A percentile compares a stretch with the other conserved stretches of the same genome.
Conservation (phyloP, 2,888 invertebrate species). For the Gnatocerus cornutus region DNA sequence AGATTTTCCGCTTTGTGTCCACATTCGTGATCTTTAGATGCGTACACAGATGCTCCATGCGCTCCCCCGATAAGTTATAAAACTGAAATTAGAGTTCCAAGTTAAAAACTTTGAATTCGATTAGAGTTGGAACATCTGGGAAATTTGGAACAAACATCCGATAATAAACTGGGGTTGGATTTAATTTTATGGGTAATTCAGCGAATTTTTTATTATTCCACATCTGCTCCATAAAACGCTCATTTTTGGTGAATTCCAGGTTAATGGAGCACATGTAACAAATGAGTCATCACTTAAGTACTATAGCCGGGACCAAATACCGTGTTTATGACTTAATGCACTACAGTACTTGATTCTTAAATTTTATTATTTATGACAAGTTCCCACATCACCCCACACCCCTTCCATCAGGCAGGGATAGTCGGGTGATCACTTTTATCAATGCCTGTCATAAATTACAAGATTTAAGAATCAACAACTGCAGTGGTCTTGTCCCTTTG, state of each 20-base stretch:
- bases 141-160: not conserved
- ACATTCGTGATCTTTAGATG: conserved; percentile 81
- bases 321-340: too few species aligned
- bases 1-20: conserved; percentile 88
- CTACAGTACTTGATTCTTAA: too few species aligned
- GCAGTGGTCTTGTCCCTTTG: too few species aligned
- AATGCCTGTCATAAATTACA: too few species aligned
- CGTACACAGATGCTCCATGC: conserved; percentile 92
- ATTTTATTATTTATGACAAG: too few species aligned
- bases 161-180: not conserved
- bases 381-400: too few species aligned
- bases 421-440: too few species aligned
- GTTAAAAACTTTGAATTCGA: not conserved
- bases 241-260: not conserved
- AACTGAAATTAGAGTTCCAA: conserved; percentile 70
- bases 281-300: not conserved
- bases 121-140: not conserved
- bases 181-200: not conserved
- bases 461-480: conserved; percentile 3
- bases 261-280: not conserved
- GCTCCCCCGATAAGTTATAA: conserved; percentile 92
- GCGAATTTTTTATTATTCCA: not conserved
- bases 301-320: too few species aligned
- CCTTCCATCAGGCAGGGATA: too few species aligned
- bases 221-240: not conserved